phyloP scores from a whole-genome alignment of 2,888 invertebrate species.

The Myopa testacea region DNA sequence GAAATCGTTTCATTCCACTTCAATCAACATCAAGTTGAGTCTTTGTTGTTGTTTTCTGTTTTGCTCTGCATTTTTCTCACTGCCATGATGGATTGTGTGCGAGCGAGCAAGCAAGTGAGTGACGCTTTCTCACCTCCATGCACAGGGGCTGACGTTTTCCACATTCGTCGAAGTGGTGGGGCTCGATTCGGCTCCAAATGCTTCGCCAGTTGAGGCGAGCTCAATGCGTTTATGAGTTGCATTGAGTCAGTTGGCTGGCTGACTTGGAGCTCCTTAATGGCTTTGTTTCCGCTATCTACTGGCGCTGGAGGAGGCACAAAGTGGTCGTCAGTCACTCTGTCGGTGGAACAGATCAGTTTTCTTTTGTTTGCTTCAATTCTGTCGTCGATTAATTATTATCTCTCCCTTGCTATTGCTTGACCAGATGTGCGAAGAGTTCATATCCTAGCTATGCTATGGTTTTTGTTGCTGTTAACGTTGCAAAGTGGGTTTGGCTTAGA shows the following conservation, averaged over 20 bases:
- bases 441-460: neutral
- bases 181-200: slow-evolving; percentile 5
- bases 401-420: too few species aligned
- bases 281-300: slow-evolving; percentile 11
- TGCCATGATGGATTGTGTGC: slow-evolving; percentile 43
- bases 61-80: slow-evolving; percentile 34
- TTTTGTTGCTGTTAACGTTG: neutral
- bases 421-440: slow-evolving; percentile 14
- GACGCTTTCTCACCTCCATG: slow-evolving; percentile 31
- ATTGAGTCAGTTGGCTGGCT: neutral
- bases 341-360: neutral
- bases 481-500: slow-evolving; percentile 43
- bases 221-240: slow-evolving; percentile 3
- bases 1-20: slow-evolving; percentile 56
- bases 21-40: slow-evolving; percentile 54
- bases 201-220: neutral
- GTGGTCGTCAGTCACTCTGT: neutral
- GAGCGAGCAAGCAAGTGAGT: slow-evolving; percentile 30
- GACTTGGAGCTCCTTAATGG: slow-evolving; percentile 2
- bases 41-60: slow-evolving; percentile 28
- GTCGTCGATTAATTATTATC: slow-evolving; percentile 16
- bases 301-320: neutral
- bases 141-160: neutral
- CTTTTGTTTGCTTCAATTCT: slow-evolving; percentile 14
- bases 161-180: slow-evolving; percentile 6